phyloP scores from a whole-genome alignment of 2,113 vertebrate species.

The Hypanus sabinus region DNA sequence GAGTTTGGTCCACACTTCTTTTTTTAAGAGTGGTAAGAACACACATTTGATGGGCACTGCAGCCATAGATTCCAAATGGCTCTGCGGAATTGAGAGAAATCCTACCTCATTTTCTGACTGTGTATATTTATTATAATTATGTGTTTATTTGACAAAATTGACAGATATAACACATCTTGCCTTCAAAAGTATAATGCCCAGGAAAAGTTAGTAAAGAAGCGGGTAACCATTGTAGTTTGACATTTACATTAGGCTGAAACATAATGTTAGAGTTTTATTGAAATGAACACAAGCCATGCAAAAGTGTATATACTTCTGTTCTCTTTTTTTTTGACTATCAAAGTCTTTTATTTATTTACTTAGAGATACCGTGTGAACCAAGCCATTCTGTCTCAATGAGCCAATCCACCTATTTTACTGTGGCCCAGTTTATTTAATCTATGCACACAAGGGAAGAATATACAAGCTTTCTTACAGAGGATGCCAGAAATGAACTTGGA shows the following conservation, averaged over 20 bases:
- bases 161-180: neutral
- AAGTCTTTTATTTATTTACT: too few relatives aligned
- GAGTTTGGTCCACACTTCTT: neutral
- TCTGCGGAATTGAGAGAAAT: neutral
- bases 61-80: neutral
- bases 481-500: too few relatives aligned
- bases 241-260: neutral
- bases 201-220: neutral
- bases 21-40: neutral
- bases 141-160: neutral
- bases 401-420: too few relatives aligned
- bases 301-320: neutral
- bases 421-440: too few relatives aligned
- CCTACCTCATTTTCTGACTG: neutral
- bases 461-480: too few relatives aligned
- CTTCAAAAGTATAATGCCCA: neutral
- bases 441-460: too few relatives aligned
- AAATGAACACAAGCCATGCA: neutral
- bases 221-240: neutral
- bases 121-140: neutral
- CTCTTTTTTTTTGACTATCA: neutral
- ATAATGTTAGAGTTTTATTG: constrained; percentile 13
- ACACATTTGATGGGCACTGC: neutral
- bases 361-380: too few relatives aligned
- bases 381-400: too few relatives aligned